These are phyloP conservation scores for Littorina saxatilis DNA, from an alignment of 1,140 invertebrate species.

Conservation along the genomic window DNA sequence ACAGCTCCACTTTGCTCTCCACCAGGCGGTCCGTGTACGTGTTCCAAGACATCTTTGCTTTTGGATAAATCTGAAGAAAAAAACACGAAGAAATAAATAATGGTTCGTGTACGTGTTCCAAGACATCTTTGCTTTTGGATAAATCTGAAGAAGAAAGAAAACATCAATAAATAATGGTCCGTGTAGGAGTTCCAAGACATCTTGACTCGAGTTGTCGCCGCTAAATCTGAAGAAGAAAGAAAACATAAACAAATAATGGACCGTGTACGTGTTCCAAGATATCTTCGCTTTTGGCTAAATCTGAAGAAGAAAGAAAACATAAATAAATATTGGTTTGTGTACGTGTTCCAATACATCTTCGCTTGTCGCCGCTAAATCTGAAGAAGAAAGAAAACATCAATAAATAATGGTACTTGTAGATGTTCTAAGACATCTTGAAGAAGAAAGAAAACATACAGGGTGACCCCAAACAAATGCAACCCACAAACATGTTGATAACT, in stretches of 20 bases:
- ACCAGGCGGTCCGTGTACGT: conserved; percentile 37
- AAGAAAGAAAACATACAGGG: background rate
- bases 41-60: conserved; percentile 38
- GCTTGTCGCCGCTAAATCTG: background rate
- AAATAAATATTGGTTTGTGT: conserved; percentile 20
- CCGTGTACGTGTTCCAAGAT: conserved; percentile 42
- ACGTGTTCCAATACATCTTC: conserved; percentile 40
- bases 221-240: background rate
- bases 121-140: conserved; percentile 35
- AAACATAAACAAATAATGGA: background rate
- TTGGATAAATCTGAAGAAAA: background rate
- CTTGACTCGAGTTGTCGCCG: no score
- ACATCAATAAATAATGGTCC: background rate
- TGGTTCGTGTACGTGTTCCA: conserved; percentile 38
- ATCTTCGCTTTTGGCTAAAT: conserved; percentile 21
- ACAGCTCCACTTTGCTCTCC: conserved; percentile 26
- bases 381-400: background rate
- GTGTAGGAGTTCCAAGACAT: conserved; percentile 45
- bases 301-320: background rate
- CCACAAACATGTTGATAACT: no score
- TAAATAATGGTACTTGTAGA: conserved; percentile 27
- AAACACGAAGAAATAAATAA: background rate
- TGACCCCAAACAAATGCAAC: no score
- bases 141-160: background rate
- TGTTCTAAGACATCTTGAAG: conserved; percentile 35